Percentiles rank a stretch among this genome's conserved stretches.
Conservation (phyloP, 2,113 vertebrate species). For the Sterrhoptilus dennistouni region DNA sequence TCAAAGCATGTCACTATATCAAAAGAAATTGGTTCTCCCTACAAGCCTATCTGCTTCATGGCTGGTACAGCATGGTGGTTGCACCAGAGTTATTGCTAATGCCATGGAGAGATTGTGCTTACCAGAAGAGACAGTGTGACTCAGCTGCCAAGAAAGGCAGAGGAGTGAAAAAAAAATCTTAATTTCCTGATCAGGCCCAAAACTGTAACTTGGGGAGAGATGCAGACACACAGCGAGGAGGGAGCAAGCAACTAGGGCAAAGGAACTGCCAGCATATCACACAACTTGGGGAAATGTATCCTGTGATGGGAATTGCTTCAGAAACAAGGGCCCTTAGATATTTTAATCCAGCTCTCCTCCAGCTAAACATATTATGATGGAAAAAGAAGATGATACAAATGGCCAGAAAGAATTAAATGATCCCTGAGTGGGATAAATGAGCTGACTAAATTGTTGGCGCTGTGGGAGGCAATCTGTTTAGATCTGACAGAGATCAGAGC, state of each 20-base stretch:
- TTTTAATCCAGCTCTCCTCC: background rate
- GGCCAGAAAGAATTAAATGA: background rate
- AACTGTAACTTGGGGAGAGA: background rate
- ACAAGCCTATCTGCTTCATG: background rate
- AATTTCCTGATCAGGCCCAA: background rate
- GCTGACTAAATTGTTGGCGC: background rate
- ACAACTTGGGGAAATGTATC: background rate
- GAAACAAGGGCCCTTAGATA: background rate
- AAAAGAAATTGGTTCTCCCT: background rate
- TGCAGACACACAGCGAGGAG: background rate
- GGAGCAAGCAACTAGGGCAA: background rate
- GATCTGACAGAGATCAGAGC: background rate
- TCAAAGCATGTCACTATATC: background rate
- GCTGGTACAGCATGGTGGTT: background rate
- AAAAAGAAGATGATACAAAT: background rate
- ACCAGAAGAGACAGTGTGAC: background rate
- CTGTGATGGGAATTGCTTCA: background rate
- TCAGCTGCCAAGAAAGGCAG: background rate
- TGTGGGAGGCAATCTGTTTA: background rate
- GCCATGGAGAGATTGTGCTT: background rate
- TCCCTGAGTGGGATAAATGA: background rate
- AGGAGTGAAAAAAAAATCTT: background rate
- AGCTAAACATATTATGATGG: background rate
- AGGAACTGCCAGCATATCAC: background rate
- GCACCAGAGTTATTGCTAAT: background rate